Percentiles rank a stretch among this genome's conserved stretches.
These are phyloP conservation scores for Enteromius paludinosus DNA, from an alignment of 2,797 vertebrate species.

Conservation along the genomic window DNA sequence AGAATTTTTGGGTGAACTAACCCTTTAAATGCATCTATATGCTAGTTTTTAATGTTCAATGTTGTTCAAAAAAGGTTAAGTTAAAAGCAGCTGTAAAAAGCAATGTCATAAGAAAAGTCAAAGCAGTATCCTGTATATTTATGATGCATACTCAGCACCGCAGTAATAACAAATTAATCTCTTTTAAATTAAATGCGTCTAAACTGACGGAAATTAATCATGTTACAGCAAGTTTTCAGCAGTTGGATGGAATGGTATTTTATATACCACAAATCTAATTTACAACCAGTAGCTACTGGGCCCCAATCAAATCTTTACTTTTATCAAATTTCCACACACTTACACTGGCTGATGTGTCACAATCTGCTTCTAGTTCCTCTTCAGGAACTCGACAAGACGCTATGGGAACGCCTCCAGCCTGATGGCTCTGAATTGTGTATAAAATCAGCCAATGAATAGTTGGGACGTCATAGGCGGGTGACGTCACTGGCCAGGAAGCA, in stretches of 20 bases:
- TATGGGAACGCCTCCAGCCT: too few relatives aligned
- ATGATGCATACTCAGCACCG: background rate
- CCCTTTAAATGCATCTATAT: background rate
- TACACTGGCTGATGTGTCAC: background rate
- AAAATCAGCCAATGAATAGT: too few relatives aligned
- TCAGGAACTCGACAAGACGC: too few relatives aligned
- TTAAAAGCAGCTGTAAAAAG: background rate
- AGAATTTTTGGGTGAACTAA: too few relatives aligned
- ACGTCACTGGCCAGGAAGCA: too few relatives aligned
- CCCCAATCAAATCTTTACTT: background rate
- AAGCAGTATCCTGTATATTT: background rate
- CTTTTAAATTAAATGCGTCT: background rate
- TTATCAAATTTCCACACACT: background rate
- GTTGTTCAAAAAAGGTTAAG: background rate
- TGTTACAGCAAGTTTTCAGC: background rate
- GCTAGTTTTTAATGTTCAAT: background rate
- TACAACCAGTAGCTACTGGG: background rate
- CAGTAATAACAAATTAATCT: slow-evolving; percentile 1
- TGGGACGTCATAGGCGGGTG: too few relatives aligned
- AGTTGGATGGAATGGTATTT: background rate
- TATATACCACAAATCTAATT: slow-evolving; percentile 8
- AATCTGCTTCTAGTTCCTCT: background rate
- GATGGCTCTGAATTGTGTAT: too few relatives aligned
- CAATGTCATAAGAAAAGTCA: background rate
- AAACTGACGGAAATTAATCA: background rate